A percentile compares a stretch with the other conserved stretches of the same genome.
Conservation (phyloP, 37 sponge, comb jelly and placozoan species). For the Eunapius fragilis region DNA sequence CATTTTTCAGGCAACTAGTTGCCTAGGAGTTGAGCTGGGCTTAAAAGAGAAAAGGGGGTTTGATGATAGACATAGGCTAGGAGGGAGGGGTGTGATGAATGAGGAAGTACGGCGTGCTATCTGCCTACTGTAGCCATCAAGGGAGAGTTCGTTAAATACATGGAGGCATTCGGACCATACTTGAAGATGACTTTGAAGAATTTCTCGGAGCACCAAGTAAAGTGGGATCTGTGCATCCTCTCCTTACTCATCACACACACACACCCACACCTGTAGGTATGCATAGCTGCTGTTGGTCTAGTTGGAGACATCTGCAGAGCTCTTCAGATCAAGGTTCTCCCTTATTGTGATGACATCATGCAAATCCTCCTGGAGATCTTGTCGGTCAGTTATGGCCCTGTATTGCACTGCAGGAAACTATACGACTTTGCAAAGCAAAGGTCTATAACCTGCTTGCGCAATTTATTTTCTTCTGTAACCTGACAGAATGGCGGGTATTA, state of each 20-base stretch:
- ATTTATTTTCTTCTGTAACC: too few species aligned
- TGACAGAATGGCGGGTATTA: too few species aligned
- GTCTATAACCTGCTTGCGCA: too few species aligned
- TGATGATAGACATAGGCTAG: background rate
- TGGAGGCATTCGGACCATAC: conserved; percentile 79
- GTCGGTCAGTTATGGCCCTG: conserved; percentile 41
- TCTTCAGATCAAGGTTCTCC: conserved; percentile 46
- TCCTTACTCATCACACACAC: background rate
- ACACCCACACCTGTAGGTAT: conserved; percentile 54
- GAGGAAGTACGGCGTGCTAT: background rate
- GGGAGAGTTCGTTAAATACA: conserved; percentile 78
- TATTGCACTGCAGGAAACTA: too few species aligned
- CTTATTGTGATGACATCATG: conserved; percentile 79
- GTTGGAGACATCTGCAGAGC: conserved; percentile 95
- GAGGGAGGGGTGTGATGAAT: background rate
- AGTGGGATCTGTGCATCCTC: background rate
- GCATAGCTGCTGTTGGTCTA: conserved; percentile 93
- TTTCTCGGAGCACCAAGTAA: conserved; percentile 69
- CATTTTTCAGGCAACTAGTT: too few species aligned
- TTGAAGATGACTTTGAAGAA: conserved; percentile 75
- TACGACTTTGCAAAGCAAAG: too few species aligned
- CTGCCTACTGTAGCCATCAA: conserved; percentile 59
- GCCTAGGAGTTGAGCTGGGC: too few species aligned
- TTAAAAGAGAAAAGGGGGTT: too few species aligned
- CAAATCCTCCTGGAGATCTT: conserved; percentile 63